Evolutionary conservation across 2,888 invertebrate species (phyloP).

Genomic region (Campoplex nolae): DNA sequence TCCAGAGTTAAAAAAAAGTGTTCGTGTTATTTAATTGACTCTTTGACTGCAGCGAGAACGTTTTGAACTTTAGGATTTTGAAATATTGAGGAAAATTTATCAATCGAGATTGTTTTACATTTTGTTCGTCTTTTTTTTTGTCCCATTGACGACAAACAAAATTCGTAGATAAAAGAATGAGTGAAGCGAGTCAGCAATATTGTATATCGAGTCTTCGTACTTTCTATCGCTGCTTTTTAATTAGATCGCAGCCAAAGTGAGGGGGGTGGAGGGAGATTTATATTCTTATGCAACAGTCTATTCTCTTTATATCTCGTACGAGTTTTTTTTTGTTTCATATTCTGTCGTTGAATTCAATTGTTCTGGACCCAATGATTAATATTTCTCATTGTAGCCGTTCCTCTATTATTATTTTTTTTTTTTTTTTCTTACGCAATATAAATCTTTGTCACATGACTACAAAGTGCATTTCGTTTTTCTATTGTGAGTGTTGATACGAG

Average conservation of each 20-base stretch:
- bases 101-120: neutral
- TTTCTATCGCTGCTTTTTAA: constrained; percentile 38
- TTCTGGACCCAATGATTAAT: constrained; percentile 35
- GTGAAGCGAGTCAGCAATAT: neutral
- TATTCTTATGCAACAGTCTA: constrained; percentile 27
- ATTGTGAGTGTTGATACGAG: neutral
- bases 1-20: no score
- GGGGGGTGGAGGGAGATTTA: neutral
- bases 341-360: constrained; percentile 30
- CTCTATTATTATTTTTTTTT: constrained; percentile 8
- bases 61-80: neutral
- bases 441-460: constrained; percentile 8
- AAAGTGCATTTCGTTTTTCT: constrained; percentile 11
- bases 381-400: constrained; percentile 31
- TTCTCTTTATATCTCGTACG: neutral
- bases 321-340: constrained; percentile 16
- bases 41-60: neutral
- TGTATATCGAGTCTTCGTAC: constrained; percentile 3
- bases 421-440: constrained; percentile 7
- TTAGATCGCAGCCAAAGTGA: constrained; percentile 6
- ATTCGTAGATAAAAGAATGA: neutral
- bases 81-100: constrained; percentile 7
- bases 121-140: neutral
- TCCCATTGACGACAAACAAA: neutral
- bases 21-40: neutral